These are phyloP conservation scores for Struthidea cinerea DNA, from an alignment of 2,113 vertebrate genomes.

Conservation along the genomic window DNA sequence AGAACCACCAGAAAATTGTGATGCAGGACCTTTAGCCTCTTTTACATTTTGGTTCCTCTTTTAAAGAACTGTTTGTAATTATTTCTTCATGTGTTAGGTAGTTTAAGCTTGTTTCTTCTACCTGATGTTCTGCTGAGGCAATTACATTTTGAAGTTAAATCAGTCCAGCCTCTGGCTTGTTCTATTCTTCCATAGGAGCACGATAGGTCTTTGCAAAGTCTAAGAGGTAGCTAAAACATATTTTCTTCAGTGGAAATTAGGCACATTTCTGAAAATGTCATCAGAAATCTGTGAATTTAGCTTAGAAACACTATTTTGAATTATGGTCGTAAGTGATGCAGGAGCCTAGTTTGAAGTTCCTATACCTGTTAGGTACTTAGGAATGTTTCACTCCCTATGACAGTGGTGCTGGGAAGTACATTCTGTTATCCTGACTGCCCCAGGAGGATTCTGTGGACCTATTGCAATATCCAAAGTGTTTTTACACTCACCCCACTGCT, in stretches of 20 bases:
- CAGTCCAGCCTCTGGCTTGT: background rate
- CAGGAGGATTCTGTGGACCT: background rate
- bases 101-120: background rate
- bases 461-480: background rate
- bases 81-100: background rate
- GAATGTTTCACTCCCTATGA: background rate
- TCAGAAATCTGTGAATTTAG: background rate
- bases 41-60: background rate
- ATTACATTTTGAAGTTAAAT: background rate
- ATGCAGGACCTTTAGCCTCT: background rate
- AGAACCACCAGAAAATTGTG: background rate
- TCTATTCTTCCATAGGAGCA: background rate
- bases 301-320: background rate
- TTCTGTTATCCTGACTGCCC: background rate
- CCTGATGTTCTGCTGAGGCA: background rate
- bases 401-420: background rate
- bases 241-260: background rate
- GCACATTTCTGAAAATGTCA: background rate
- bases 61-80: background rate
- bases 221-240: background rate
- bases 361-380: background rate
- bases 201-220: background rate
- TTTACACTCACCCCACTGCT: background rate
- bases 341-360: background rate
- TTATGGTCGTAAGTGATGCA: background rate